Conservation (phyloP, 2,797 vertebrate genomes). For the Erpetoichthys calabaricus region DNA sequence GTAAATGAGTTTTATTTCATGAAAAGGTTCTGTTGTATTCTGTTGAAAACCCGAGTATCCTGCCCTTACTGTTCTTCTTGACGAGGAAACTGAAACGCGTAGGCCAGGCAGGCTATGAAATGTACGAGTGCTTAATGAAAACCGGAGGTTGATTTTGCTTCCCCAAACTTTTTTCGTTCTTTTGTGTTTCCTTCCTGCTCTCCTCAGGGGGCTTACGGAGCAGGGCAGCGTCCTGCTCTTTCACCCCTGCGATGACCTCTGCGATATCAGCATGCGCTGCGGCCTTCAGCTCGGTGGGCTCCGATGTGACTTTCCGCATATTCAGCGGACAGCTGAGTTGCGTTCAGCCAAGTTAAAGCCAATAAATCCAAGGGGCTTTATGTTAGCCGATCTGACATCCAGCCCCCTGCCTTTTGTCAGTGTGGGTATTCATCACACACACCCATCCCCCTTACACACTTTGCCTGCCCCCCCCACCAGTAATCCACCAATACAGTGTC, state of each 20-base stretch:
- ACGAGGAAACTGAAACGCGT: no score
- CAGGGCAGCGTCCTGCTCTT: conserved; percentile 5
- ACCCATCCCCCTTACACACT: conserved; percentile 38
- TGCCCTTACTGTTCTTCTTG: no score
- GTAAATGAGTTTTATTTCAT: no score
- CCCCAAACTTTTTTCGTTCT: no score
- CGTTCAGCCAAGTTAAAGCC: conserved; percentile 59
- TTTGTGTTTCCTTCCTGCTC: no score
- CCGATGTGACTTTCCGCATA: conserved; percentile 15
- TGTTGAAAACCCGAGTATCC: no score
- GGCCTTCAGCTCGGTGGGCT: conserved; percentile 10
- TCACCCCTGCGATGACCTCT: conserved; percentile 20
- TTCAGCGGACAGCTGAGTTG: conserved; percentile 53
- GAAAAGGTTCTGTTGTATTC: no score
- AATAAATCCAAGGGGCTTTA: conserved; percentile 61
- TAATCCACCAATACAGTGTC: not conserved
- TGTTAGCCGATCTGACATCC: conserved; percentile 53
- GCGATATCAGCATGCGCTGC: conserved; percentile 13
- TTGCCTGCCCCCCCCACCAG: conserved; percentile 34
- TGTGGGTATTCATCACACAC: conserved; percentile 48
- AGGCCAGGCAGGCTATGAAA: no score
- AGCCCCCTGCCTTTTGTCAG: conserved; percentile 61
- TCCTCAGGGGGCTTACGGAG: no score
- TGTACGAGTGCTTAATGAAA: no score
- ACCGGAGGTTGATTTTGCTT: no score